Base-by-base conservation (phyloP, 1,140 invertebrate species). In the Rhopalosiphum padi region DNA sequence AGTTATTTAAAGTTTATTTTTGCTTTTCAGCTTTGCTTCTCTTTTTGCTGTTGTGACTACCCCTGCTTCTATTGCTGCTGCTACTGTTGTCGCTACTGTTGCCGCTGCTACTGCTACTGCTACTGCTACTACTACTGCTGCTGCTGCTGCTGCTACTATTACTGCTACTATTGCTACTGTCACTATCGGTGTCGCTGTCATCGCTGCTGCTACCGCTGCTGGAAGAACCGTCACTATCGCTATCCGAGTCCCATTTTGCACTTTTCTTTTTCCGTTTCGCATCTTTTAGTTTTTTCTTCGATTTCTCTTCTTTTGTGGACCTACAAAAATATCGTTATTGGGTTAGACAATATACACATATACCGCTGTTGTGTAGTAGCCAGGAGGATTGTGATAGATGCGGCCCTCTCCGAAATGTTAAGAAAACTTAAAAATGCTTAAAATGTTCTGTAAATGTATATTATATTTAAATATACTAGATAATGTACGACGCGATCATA, bases 161-260 rank as follows among this genome's bases (percentile, higher is more conserved):
- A 48, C 51, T 51, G 87, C 85, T 91, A 18, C 53, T 82, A n/a
- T 48, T 77, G 35, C 77, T 53, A 11, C 60, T 51, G 23, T 48
- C 89, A 37, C 90, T 90, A 8, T 48, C 41, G 23, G 87, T 93
- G 51, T 92, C 77, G 35, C 89, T 53, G 21, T 30, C 35, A 15
- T 82, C 93, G 51, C 86, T 94, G 60, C 93, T 87, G 88, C 86
- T 94, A 22, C 83, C n/a, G 51, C 85, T 68, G 41, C 55, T 35
- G 21, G 53, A 88, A 83, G 53, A 68, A 90, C 91, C 83, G 93
- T 68, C 93, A 23, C 90, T 60, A 55, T 35, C 41, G 22, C 60
- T 51, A 11, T 51, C 87, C 1, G 48, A 55, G 23, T 89, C 25
- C 0, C 37, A 88, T 23, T 83, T 35, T 3, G 6, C n/a, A 3